Evolutionary conservation across 2,888 invertebrate genomes (phyloP), one percentile per base, ranked within the genome.

Genomic region (Lysandra bellargus): DNA sequence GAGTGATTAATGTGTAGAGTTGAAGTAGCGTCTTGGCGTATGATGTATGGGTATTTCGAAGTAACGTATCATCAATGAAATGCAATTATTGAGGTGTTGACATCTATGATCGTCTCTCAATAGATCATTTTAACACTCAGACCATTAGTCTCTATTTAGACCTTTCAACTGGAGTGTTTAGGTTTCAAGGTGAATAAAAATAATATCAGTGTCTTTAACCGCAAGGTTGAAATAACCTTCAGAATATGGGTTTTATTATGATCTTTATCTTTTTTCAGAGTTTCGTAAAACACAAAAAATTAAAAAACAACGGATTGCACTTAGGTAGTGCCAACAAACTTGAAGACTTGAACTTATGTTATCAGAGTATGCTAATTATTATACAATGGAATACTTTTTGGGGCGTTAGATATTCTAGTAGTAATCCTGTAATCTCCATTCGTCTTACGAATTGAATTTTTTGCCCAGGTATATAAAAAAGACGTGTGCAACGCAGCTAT

Each of bases 41-140:
- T 69, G 69, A 69, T 69, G 69, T 69, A 33, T 69, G 69, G 69
- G 4, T 37, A 37, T 33, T 69, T 69, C 69, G 69, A 69, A 6
- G 69, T 69, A 75, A 30, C 44, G 49, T 75, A 75, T 49, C 37
- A 78, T 49, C 37, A 78, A 78, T 60, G 60, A 78, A 57, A 78
- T 49, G n/a, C 60, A 60, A 78, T 78, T 57, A 53, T 60, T 14
- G 57, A 69, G 69, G 69, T 69, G 69, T 69, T 69, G 69, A 69
- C 69, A 69, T 37, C 69, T 33, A 14, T 33, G 69, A 69, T 69
- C 33, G 69, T 69, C 37, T 37, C 69, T 69, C 69, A 69, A 69
- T 69, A 69, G 69, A 69, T 69, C 69, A 37, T 69, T 37, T 69
- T 69, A 69, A 33, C 33, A 6, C 69, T 69, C 69, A 33, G 4